Conservation (phyloP, 2,888 invertebrate species). For the Cephus runcator region DNA sequence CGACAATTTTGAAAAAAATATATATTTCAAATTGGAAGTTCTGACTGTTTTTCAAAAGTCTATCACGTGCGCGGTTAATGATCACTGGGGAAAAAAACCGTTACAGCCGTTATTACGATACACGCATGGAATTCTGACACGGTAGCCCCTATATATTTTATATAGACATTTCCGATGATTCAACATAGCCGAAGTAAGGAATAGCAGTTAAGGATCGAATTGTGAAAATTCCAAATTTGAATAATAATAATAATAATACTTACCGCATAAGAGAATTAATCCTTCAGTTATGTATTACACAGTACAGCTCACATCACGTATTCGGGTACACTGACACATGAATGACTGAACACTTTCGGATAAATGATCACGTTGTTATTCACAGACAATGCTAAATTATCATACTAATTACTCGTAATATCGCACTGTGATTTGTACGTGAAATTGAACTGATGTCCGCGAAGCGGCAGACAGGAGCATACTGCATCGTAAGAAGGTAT, state of each 20-base stretch:
- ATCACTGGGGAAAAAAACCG: slow-evolving; percentile 46
- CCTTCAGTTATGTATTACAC: not conserved
- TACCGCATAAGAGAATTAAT: not conserved
- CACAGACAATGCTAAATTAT: not conserved
- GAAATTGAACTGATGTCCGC: slow-evolving; percentile 56
- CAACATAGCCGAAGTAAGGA: not conserved
- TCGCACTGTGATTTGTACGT: not conserved
- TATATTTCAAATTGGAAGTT: not conserved
- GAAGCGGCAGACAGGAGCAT: slow-evolving; percentile 55
- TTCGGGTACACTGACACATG: not conserved
- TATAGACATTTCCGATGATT: not conserved
- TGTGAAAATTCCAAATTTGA: not conserved
- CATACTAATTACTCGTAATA: not conserved
- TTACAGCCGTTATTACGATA: slow-evolving; percentile 54
- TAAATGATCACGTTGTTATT: not conserved
- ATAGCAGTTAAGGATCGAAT: not conserved
- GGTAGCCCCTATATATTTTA: not conserved
- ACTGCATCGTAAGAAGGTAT: slow-evolving; percentile 63
- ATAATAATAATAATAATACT: not conserved
- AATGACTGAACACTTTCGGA: not conserved
- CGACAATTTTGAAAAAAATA: not conserved
- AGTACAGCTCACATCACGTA: not conserved
- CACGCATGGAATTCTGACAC: slow-evolving; percentile 46
- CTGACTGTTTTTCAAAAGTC: not conserved
- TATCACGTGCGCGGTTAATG: not conserved